Evolutionary conservation across 1,140 invertebrate species (phyloP).

Genomic region (Atta colombica): DNA sequence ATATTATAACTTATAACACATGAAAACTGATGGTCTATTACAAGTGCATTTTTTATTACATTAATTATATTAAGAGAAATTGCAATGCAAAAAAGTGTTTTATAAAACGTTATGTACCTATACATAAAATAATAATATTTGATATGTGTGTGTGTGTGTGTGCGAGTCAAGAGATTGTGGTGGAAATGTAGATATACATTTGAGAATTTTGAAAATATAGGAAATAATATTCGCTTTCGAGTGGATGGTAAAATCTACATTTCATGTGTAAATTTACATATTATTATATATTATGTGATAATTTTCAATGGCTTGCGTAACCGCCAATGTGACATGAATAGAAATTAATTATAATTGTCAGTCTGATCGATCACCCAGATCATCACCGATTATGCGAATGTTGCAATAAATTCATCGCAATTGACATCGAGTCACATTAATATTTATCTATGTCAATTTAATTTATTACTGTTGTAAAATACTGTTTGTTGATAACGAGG

Average conservation of each 20-base stretch:
- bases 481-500: not conserved
- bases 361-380: constrained; percentile 18
- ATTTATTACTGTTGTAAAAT: not conserved
- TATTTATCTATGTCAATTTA: constrained; percentile 32
- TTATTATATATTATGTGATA: constrained; percentile 49
- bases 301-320: not conserved
- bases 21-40: not conserved
- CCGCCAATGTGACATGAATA: not conserved
- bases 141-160: not conserved
- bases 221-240: not conserved
- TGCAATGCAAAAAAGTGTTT: not conserved
- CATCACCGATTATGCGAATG: not conserved
- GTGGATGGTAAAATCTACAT: not conserved
- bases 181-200: not conserved
- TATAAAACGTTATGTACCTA: not conserved
- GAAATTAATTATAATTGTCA: constrained; percentile 50
- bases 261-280: constrained; percentile 43
- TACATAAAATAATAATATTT: constrained; percentile 7
- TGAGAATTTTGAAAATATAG: constrained; percentile 1
- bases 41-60: not conserved
- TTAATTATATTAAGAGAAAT: not conserved
- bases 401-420: constrained; percentile 24
- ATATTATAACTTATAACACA: not conserved
- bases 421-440: constrained; percentile 18
- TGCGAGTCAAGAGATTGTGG: not conserved